Evolutionary conservation across 2,113 vertebrate genomes (phyloP), one percentile per base, ranked within the genome.

Genomic region (Megaceryle maxima): DNA sequence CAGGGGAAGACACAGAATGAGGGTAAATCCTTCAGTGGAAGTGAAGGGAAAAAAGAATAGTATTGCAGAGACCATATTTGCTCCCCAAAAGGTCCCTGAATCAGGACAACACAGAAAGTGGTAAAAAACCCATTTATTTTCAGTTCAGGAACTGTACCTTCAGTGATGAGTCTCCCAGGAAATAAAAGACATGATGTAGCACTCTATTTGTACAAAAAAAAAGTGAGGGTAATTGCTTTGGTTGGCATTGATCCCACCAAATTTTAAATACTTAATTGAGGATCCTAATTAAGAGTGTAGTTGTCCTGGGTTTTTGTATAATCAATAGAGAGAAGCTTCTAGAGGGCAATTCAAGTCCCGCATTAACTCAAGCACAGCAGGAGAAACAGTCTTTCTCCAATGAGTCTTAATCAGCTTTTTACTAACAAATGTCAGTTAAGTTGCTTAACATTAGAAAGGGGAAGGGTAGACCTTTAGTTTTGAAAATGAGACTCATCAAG

Each of bases 261-360:
- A 92, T 86, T 90, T 77, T 62, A 91, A 95, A 79, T 57, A 59
- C n/a, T 83, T 94, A 86, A 83, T 21, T 90, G 80, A 87, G 55
- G 72, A 90, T 77, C 63, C 46, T 86, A 90, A 92, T 94, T 93
- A 83, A 75, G 41, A 90, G 44, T 11, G 37, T 29, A 63, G 59
- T 43, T 92, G 59, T 92, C 70, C 82, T 57, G 48, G 31, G 67
- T 77, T 95, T 79, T 69, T 56, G 5, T 50, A n/a, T 50, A 90
- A 92, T 92, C 79, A 62, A 57, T 43, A 74, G 13, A 57, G 37
- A 82, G 55, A 88, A 90, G 15, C 10, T 93, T 96, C 59, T 92
- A 59, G 78, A 66, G 26, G 57, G 39, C 63, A 90, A 79, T 90
- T 76, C 43, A 87, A 78, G 67, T 41, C 43, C 82, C 85, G 22